phyloP scores from a whole-genome alignment of 2,797 vertebrate genomes.

The Muscicapa comitata region DNA sequence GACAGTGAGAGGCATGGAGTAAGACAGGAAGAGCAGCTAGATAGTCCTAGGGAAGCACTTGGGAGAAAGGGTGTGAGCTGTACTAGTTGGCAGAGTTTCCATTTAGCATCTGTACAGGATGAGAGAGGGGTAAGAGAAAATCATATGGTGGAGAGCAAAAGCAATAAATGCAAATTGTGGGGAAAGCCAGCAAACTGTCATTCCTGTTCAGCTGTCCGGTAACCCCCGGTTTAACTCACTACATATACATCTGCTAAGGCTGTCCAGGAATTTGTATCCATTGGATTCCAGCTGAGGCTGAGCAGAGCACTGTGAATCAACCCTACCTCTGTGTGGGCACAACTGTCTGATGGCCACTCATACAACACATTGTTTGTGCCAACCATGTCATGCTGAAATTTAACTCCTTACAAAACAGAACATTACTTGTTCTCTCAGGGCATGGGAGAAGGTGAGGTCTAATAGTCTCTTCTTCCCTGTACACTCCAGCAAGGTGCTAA shows the following conservation, averaged over 20 bases:
- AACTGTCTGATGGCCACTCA: not conserved
- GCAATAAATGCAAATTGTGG: not conserved
- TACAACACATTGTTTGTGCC: not conserved
- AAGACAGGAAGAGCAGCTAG: not conserved
- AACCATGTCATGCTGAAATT: accelerated
- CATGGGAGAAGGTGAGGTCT: not conserved
- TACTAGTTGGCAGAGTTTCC: not conserved
- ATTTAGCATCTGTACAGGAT: not conserved
- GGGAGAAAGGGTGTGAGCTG: not conserved
- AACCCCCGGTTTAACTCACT: not conserved
- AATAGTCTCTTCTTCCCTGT: not conserved
- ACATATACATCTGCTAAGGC: not conserved
- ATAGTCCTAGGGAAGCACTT: not conserved
- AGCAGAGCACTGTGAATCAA: not conserved
- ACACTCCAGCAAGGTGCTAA: not conserved
- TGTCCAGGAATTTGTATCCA: not conserved
- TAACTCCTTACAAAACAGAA: not conserved
- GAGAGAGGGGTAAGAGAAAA: not conserved
- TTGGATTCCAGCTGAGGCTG: not conserved
- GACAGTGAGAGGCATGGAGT: not conserved
- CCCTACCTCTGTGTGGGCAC: accelerated
- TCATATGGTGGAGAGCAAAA: not conserved
- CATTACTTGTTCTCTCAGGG: not conserved
- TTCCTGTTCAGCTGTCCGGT: not conserved
- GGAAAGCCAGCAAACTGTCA: not conserved